These are phyloP conservation scores for Eurystomus glaucurus DNA, from an alignment of 2,797 vertebrate species.

Conservation along the genomic window DNA sequence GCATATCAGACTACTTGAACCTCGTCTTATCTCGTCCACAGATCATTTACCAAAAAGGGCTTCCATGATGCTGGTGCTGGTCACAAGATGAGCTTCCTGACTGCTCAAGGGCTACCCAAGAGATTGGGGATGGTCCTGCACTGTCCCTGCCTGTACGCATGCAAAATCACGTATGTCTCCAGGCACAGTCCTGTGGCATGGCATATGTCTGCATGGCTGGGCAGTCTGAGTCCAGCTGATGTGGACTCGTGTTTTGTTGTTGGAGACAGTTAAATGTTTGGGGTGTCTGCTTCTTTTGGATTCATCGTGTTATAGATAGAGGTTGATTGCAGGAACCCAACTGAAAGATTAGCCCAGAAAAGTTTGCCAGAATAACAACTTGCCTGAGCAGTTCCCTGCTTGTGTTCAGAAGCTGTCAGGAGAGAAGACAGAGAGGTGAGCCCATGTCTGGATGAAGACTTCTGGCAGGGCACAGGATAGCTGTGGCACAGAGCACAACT, in stretches of 20 bases:
- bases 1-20: fast-evolving
- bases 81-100: not conserved
- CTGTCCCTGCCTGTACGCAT: not conserved
- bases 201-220: not conserved
- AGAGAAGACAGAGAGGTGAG: not conserved
- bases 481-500: fast-evolving
- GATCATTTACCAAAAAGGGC: not conserved
- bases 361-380: not conserved
- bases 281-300: not conserved
- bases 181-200: not conserved
- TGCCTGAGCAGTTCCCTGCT: not conserved
- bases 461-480: not conserved
- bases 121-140: not conserved
- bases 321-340: not conserved
- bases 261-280: not conserved
- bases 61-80: not conserved
- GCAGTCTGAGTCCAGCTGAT: too few species aligned
- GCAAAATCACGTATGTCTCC: fast-evolving
- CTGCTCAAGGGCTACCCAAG: not conserved
- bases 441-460: not conserved
- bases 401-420: not conserved
- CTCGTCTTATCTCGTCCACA: fast-evolving
- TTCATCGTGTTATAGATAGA: not conserved
- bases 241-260: not conserved
- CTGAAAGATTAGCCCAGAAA: not conserved